These are phyloP conservation scores for Neopipo cinnamomea DNA, from an alignment of 2,113 vertebrate genomes.

Conservation along the genomic window DNA sequence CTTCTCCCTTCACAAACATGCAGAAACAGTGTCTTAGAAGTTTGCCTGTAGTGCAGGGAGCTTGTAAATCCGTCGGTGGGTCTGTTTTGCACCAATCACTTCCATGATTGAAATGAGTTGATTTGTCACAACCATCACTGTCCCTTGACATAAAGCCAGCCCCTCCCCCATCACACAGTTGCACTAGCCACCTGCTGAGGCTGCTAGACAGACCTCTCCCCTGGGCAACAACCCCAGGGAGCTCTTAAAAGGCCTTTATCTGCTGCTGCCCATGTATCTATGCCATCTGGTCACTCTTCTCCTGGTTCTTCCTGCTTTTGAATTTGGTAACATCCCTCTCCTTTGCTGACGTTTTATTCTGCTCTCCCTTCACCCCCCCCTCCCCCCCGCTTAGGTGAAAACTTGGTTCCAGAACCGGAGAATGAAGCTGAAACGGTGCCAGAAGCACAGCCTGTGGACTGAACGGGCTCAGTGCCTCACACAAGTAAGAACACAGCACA, in stretches of 20 bases:
- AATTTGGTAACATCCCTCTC: not conserved
- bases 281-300: not conserved
- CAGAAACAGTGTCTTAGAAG: not conserved
- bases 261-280: not conserved
- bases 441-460: conserved; percentile 77
- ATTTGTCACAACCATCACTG: not conserved
- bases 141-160: not conserved
- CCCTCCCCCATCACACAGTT: not conserved
- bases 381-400: conserved; percentile 85
- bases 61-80: not conserved
- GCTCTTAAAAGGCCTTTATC: not conserved
- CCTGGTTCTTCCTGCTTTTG: not conserved
- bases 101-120: not conserved
- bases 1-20: fast-evolving
- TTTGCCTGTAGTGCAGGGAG: not conserved
- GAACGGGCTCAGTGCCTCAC: conserved; percentile 46
- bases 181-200: conserved; percentile 32
- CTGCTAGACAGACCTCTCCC: conserved; percentile 35
- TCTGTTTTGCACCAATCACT: not conserved
- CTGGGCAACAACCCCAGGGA: not conserved
- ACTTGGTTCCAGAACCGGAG: conserved; percentile 88
- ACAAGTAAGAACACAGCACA: not conserved
- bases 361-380: not conserved
- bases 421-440: conserved; percentile 82
- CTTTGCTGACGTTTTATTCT: not conserved